Evolutionary conservation across 2,113 vertebrate species (phyloP).

Genomic region (Takifugu bimaculatus): DNA sequence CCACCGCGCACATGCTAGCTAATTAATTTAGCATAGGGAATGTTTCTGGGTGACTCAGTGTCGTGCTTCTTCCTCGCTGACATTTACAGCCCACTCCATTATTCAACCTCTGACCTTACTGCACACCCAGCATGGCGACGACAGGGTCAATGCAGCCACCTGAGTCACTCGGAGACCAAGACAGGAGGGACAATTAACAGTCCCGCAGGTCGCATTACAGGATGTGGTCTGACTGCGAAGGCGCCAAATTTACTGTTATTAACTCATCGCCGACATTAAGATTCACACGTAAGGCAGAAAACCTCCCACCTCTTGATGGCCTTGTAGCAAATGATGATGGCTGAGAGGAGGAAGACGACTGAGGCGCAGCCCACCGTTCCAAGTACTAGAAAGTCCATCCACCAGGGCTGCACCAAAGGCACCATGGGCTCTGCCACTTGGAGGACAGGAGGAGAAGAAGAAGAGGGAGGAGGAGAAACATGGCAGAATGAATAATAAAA

Average conservation of each 20-base stretch:
- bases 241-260: slow-evolving; percentile 23
- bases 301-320: slow-evolving; percentile 92
- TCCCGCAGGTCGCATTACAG: slow-evolving; percentile 25
- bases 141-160: slow-evolving; percentile 21
- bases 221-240: slow-evolving; percentile 9
- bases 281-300: neutral
- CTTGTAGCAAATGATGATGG: slow-evolving; percentile 97
- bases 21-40: slow-evolving; percentile 20
- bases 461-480: slow-evolving; percentile 6
- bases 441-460: slow-evolving; percentile 29
- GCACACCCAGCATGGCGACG: slow-evolving; percentile 35
- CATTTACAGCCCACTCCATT: slow-evolving; percentile 42
- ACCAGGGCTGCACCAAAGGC: slow-evolving; percentile 85
- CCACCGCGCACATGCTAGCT: slow-evolving; percentile 5
- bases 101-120: slow-evolving; percentile 44
- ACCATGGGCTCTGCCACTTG: slow-evolving; percentile 79
- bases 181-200: neutral
- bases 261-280: neutral
- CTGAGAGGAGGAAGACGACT: slow-evolving; percentile 85
- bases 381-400: slow-evolving; percentile 85
- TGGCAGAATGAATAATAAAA: slow-evolving; percentile 2
- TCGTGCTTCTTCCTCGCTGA: slow-evolving; percentile 30
- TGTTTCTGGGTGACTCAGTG: slow-evolving; percentile 24
- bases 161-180: slow-evolving; percentile 1
- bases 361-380: slow-evolving; percentile 85